Evolutionary conservation across 2,888 invertebrate genomes (phyloP), one percentile per base, ranked within the genome.

Genomic region (Melanophora roralis): DNA sequence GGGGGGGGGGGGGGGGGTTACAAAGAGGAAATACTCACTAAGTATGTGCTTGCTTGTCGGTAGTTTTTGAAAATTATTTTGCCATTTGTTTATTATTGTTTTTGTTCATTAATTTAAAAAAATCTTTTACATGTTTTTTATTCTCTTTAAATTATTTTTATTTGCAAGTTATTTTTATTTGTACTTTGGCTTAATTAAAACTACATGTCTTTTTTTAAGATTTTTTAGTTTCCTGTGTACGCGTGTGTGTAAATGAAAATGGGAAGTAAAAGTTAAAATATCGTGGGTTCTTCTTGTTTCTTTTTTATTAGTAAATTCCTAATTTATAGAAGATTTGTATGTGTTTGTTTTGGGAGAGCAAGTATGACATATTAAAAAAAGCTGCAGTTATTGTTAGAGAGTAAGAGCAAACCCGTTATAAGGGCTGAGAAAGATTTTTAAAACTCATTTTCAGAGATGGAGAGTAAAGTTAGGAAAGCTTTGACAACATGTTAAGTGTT

Each of bases 401-500:
- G 57, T 12, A 51, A 51, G 51, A 64, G 49, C 4, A n/a, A n/a
- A n/a, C n/a, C n/a, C 12, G 27, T 27, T 27, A 27, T 27, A 27
- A 27, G n/a, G n/a, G n/a, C 27, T 5, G 6, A 49, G 51, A 21
- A 43, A 12, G 16, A 19, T 27, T 27, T 27, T 27, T 27, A 27
- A 27, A 3, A 27, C 4, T 27, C 27, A 16, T 7, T 34, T 36
- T 34, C 14, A 80, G 51, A 69, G 65, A 71, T 73, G 55, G 68
- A 69, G 81, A 75, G 78, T 69, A 77, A 60, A 60, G 32, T 6
- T 14, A 60, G 43, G 62, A 59, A 71, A 68, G 76, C 76, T 72
- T 80, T 71, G 74, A 55, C 27, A 40, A 27, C 55, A 51, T 74
- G 55, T 74, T 59, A 62, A 68, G 67, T 80, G 80, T 76, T 80